phyloP scores from a whole-genome alignment of 2,113 vertebrate genomes.

The Nesoenas mayeri region DNA sequence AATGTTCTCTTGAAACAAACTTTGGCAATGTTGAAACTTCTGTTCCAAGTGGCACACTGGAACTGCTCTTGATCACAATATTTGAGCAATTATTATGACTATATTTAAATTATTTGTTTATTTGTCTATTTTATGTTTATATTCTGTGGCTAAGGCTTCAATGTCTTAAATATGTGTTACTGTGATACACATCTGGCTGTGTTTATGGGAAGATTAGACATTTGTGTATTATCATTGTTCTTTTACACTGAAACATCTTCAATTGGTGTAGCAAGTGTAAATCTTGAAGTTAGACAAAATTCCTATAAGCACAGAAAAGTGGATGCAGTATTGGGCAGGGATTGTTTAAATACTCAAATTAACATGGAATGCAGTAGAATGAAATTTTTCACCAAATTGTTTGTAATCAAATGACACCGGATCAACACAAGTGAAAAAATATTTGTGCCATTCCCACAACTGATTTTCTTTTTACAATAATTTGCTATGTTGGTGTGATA shows the following conservation, averaged over 20 bases:
- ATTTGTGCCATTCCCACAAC: neutral
- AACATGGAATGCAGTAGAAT: neutral
- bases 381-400: neutral
- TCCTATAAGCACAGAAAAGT: neutral
- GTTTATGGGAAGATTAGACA: neutral
- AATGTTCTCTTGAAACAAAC: neutral
- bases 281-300: neutral
- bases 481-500: neutral
- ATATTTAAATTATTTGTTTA: neutral
- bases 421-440: neutral
- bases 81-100: neutral
- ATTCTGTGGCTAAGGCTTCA: neutral
- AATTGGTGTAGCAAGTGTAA: neutral
- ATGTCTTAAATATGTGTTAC: neutral
- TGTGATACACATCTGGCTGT: neutral
- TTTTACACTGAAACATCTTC: neutral
- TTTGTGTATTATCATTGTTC: neutral
- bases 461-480: neutral
- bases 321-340: neutral
- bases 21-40: neutral
- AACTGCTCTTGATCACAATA: neutral
- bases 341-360: neutral
- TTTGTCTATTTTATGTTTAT: neutral
- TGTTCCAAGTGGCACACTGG: neutral
- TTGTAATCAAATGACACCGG: neutral